Base-by-base conservation (phyloP, 23 tunicate genomes). In the Trididemnum miniatum region DNA sequence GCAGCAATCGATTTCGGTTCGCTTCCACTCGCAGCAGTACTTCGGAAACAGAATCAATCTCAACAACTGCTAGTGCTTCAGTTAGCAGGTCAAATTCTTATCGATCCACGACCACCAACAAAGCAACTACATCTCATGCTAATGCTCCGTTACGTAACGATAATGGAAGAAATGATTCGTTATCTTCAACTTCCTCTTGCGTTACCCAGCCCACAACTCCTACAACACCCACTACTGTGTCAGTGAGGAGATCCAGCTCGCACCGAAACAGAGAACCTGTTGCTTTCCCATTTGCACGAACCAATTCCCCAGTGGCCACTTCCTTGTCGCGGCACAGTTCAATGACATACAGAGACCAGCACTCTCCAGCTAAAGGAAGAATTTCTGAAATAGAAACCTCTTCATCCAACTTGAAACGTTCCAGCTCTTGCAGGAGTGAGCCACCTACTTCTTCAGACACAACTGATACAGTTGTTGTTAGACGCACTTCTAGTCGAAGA, bases 271-370 rank as follows among this genome's bases (percentile, higher is more conserved):
- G 38, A 67, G 38, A 67, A 4, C 75, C 75, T 37, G 38, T 67
- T 67, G 7, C 75, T 5, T n/a, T 24, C 4, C 38, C 37, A 7
- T 67, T 67, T 67, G 37, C 37, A 3, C 37, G 38, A 67, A 30
- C 75, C 38, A 37, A 31, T 3, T 31, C 75, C 4, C 18, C 37
- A 5, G 75, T 67, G 7, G 75, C 38, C n/a, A 5, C 38, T 2
- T 3, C 75, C 12, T 30, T 67, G 38, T 67, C 75, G 12, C 75
- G 75, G 31, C 75, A 67, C 38, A 67, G n/a, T 22, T 67, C 75
- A 3, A 24, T 31, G 20, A 67, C 75, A 7, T 31, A 37, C 9
- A 67, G 25, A 67, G 75, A 67, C 38, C 25, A 3, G n/a, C n/a
- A 37, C 2, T 67, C 38, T 12, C 75, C 38, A 4, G 3, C 75